Evolutionary conservation across 2,797 vertebrate genomes (phyloP).

Genomic region (Morelia viridis): DNA sequence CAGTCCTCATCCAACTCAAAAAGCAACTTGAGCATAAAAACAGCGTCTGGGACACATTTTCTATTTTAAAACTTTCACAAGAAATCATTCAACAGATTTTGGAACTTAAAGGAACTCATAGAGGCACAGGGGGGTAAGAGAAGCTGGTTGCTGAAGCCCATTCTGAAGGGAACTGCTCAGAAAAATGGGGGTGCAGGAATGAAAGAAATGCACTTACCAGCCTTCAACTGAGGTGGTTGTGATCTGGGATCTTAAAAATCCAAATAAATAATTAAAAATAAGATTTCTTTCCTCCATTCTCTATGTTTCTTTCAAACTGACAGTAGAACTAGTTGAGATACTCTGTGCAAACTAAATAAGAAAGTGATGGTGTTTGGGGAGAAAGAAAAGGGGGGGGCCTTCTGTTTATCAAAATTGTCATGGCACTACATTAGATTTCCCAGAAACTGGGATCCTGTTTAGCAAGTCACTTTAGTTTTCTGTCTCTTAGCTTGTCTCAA

Average conservation of each 20-base stretch:
- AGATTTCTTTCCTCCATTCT: slow-evolving; percentile 48
- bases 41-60: not conserved
- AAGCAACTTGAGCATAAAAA: not conserved
- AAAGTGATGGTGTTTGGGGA: slow-evolving; percentile 43
- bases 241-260: not conserved
- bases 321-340: slow-evolving; percentile 62
- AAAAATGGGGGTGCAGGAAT: not conserved
- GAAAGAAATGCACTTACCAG: not conserved
- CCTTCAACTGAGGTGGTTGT: not conserved
- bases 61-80: not conserved
- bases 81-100: not conserved
- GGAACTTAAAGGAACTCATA: not conserved
- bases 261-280: slow-evolving; percentile 43
- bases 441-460: slow-evolving; percentile 70
- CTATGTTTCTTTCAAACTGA: slow-evolving; percentile 54
- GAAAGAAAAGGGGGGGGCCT: not conserved
- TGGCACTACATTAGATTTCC: slow-evolving; percentile 63
- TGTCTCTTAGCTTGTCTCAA: slow-evolving; percentile 64
- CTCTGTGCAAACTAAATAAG: slow-evolving; percentile 55
- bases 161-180: not conserved
- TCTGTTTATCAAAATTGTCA: slow-evolving; percentile 61
- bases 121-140: no score
- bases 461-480: slow-evolving; percentile 73
- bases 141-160: no score
- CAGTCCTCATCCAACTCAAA: not conserved